phyloP scores from a whole-genome alignment of 2,113 vertebrate genomes.

The Pelvicachromis taeniatus region DNA sequence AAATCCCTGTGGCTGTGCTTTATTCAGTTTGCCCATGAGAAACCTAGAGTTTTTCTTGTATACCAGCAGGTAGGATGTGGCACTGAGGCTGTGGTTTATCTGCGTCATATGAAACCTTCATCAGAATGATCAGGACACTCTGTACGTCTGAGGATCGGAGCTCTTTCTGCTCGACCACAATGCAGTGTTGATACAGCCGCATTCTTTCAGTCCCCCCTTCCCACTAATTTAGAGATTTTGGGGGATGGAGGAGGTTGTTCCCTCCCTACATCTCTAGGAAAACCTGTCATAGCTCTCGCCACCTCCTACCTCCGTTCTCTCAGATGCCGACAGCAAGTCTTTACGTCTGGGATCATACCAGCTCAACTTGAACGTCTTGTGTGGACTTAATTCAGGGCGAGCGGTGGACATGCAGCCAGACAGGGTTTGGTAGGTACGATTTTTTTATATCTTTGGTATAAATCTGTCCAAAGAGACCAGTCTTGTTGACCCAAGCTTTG shows the following conservation, averaged over 20 bases:
- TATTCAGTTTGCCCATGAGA: not conserved
- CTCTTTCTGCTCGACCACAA: not conserved
- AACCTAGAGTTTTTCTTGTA: not conserved
- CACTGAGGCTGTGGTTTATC: not conserved
- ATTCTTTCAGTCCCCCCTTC: slow-evolving; percentile 28
- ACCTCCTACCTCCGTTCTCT: slow-evolving; percentile 18
- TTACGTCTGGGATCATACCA: slow-evolving; percentile 24
- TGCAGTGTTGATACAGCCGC: slow-evolving; percentile 12
- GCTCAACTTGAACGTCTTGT: not conserved
- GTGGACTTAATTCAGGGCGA: not conserved
- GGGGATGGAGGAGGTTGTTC: not conserved
- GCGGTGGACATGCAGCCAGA: not conserved
- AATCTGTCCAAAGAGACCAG: not conserved
- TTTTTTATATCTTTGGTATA: not conserved
- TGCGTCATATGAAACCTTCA: not conserved
- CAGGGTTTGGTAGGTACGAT: slow-evolving; percentile 36
- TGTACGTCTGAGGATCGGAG: not conserved
- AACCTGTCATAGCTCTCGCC: slow-evolving; percentile 8
- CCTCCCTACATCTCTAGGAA: slow-evolving; percentile 20
- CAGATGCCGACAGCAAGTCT: slow-evolving; percentile 30
- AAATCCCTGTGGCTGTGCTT: not conserved
- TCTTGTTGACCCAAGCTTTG: not conserved
- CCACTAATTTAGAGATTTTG: not conserved
- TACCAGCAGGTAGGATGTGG: not conserved
- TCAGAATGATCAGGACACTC: not conserved